Evolutionary conservation across 2,888 invertebrate genomes (phyloP).

Genomic region (Lycaena phlaeas): DNA sequence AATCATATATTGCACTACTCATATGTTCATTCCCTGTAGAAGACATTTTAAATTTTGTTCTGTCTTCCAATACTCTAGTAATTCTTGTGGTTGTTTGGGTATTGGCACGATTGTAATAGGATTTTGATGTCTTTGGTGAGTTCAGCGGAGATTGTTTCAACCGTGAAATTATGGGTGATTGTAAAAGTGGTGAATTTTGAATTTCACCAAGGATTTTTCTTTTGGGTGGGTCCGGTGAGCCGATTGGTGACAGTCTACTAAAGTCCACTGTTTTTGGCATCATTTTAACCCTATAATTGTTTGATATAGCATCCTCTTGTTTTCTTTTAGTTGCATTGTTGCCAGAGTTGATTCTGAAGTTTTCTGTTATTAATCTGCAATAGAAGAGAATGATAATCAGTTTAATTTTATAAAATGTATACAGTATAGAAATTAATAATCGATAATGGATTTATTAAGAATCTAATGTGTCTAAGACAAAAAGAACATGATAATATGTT

Average conservation of each 20-base stretch:
- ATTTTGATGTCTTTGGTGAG: slow-evolving; percentile 5
- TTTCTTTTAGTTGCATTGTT: slow-evolving; percentile 55
- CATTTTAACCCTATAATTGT: slow-evolving; percentile 55
- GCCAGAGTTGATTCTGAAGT: slow-evolving; percentile 66
- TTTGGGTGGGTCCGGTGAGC: slow-evolving; percentile 36
- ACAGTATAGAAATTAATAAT: too few relatives aligned
- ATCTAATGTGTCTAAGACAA: too few relatives aligned
- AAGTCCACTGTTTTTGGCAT: slow-evolving; percentile 53
- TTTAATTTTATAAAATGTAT: too few relatives aligned
- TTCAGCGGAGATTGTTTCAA: slow-evolving; percentile 22
- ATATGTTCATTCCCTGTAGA: slow-evolving; percentile 13
- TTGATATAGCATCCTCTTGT: slow-evolving; percentile 43
- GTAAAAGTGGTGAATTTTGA: slow-evolving; percentile 25
- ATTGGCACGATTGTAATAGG: slow-evolving; percentile 16
- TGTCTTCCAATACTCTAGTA: slow-evolving; percentile 46
- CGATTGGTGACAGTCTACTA: slow-evolving; percentile 31
- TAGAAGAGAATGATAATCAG: slow-evolving; percentile 3
- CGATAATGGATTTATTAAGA: too few relatives aligned
- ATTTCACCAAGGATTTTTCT: slow-evolving; percentile 47
- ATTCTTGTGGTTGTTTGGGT: slow-evolving; percentile 35
- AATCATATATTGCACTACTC: slow-evolving; percentile 32
- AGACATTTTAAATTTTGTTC: slow-evolving; percentile 43
- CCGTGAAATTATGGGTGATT: slow-evolving; percentile 36
- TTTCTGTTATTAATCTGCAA: slow-evolving; percentile 68
- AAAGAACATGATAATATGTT: too few relatives aligned